Base-by-base conservation (phyloP, 2,113 vertebrate genomes). In the Pelodiscus sinensis region DNA sequence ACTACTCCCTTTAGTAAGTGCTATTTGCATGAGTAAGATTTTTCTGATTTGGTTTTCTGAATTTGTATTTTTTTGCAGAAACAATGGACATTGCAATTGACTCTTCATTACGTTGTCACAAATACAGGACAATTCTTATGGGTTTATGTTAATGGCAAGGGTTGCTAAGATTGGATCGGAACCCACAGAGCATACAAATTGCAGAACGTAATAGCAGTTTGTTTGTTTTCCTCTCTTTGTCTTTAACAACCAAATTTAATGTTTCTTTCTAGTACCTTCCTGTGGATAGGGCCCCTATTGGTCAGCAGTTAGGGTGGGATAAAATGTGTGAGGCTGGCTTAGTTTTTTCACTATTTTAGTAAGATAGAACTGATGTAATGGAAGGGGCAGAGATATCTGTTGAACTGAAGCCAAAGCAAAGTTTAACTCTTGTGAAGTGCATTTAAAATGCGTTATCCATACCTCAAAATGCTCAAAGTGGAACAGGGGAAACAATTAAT, bases 381-480 rank as follows among this genome's bases (percentile, higher is more conserved):
- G 60, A 93, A 50, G 51, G 84, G 75, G 73, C 71, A 85, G 86
- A 86, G 57, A 82, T 77, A 92, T 71, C 86, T 79, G 95, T 38
- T 78, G 51, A 58, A 60, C 50, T 80, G 51, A 95, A 92, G 81
- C 75, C 38, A 93, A 73, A 62, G 73, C 57, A 88, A 89, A 89
- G 81, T 92, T 93, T 90, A 79, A 56, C 73, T 80, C 65, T 89
- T 5, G 0, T 87, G 81, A 92, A 91, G 6, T 68, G 44, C 85
- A 14, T 92, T 94, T 90, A 57, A 51, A 90, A 22, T 52, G 50
- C 38, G 81, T 50, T 27, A 92, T 80, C 85, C 93, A 95, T 87
- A 94, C 85, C 90, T 91, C 54, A 79, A 77, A 92, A 95, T 85
- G n/a, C 79, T 92, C 31, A 54, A 92, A 85, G 82, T 31, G 55